Conservation (phyloP, 2,797 vertebrate genomes). For the Squalus acanthias region DNA sequence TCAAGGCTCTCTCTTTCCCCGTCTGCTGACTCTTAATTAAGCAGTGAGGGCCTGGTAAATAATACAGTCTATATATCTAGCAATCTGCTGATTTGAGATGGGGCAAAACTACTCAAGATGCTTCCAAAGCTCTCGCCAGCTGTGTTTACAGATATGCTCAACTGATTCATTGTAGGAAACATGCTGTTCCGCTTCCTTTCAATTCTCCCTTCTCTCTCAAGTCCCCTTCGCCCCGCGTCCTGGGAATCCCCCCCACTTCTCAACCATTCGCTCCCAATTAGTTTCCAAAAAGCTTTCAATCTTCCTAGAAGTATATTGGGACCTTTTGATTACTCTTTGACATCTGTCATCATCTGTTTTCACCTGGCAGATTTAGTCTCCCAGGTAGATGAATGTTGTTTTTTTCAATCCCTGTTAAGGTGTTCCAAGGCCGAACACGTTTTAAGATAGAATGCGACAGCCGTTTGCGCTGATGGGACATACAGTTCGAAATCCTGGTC, state of each 20-base stretch:
- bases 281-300: constrained; percentile 30
- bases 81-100: constrained; percentile 57
- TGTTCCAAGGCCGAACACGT: not conserved
- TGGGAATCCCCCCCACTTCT: constrained; percentile 22
- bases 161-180: constrained; percentile 40
- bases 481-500: not conserved
- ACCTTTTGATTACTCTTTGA: constrained; percentile 9
- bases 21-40: constrained; percentile 48
- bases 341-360: not conserved
- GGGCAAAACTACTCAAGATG: constrained; percentile 49
- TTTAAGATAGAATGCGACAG: not conserved
- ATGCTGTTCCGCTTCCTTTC: constrained; percentile 36
- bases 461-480: not conserved
- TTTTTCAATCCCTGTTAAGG: not conserved
- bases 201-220: constrained; percentile 41
- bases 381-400: not conserved
- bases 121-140: constrained; percentile 42
- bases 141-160: constrained; percentile 43
- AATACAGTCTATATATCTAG: constrained; percentile 64
- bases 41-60: constrained; percentile 48
- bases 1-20: constrained; percentile 45
- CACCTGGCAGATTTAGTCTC: not conserved
- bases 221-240: not conserved
- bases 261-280: constrained; percentile 27
- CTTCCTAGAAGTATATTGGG: not conserved